Evolutionary conservation across 2,888 invertebrate genomes (phyloP).

Genomic region (Drosophila mimetica): DNA sequence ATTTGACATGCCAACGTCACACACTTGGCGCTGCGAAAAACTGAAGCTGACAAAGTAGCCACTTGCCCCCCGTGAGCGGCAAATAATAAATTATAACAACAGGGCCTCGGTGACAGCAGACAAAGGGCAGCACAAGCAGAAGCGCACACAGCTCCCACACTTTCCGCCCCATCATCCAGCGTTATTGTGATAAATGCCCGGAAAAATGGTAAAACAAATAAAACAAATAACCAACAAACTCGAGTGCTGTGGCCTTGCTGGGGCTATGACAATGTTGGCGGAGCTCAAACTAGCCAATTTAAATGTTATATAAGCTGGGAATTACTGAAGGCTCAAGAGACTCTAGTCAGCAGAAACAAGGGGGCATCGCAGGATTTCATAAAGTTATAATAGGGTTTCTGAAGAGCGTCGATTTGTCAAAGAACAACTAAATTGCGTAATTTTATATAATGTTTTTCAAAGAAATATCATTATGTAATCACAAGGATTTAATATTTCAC

Average conservation of each 20-base stretch:
- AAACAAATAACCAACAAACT: conserved; percentile 20
- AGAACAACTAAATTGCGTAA: neutral
- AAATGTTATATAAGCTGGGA: conserved; percentile 28
- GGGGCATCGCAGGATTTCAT: neutral
- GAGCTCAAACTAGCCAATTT: conserved; percentile 22
- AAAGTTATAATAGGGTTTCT: conserved; percentile 2
- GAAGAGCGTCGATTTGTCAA: neutral
- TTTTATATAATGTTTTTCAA: no score
- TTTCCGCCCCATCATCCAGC: conserved; percentile 19
- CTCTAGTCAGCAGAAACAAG: conserved; percentile 1
- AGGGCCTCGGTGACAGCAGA: conserved; percentile 61
- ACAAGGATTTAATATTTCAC: no score
- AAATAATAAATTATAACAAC: conserved; percentile 71
- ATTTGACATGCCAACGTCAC: conserved; percentile 72
- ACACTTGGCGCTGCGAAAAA: conserved; percentile 36
- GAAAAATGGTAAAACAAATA: conserved; percentile 38
- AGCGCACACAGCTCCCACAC: conserved; percentile 6
- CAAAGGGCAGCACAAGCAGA: conserved; percentile 49
- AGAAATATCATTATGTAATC: no score
- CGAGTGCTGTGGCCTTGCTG: conserved; percentile 33
- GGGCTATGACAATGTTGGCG: conserved; percentile 11
- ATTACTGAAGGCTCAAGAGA: conserved; percentile 3
- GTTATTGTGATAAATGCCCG: conserved; percentile 41
- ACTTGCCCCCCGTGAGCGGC: conserved; percentile 58
- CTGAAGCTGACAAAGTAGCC: conserved; percentile 38